phyloP scores from a whole-genome alignment of 1,140 invertebrate genomes.

The Macrobrachium rosenbergii region DNA sequence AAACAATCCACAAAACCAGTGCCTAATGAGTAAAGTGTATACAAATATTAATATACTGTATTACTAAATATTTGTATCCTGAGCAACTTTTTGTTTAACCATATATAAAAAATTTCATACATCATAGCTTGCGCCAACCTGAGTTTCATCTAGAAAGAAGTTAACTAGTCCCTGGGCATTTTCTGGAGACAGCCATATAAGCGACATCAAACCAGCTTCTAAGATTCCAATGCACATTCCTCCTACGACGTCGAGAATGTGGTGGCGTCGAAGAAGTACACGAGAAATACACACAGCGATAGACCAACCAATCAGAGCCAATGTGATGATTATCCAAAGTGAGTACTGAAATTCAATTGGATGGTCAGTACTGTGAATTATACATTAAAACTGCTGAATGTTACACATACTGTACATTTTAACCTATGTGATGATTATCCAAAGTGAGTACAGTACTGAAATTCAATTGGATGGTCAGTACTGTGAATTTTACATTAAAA shows the following conservation, averaged over 20 bases:
- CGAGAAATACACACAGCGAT: conserved; percentile 83
- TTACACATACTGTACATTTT: too few species aligned
- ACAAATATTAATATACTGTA: too few species aligned
- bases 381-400: not conserved
- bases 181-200: conserved; percentile 78
- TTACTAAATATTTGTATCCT: too few species aligned
- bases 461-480: not conserved
- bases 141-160: conserved; percentile 64
- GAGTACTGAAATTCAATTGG: conserved; percentile 53
- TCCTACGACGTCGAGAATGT: conserved; percentile 85
- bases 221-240: conserved; percentile 84
- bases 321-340: conserved; percentile 60
- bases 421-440: conserved; percentile 66
- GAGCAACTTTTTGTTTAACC: too few species aligned
- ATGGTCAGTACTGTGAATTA: not conserved
- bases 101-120: conserved; percentile 27
- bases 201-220: conserved; percentile 78
- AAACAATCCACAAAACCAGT: too few species aligned
- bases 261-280: conserved; percentile 85
- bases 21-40: too few species aligned
- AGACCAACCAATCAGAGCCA: conserved; percentile 81
- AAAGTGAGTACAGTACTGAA: conserved; percentile 63
- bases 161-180: conserved; percentile 63
- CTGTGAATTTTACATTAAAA: not conserved
- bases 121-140: conserved; percentile 58